Evolutionary conservation across 2,888 invertebrate species (phyloP).

Genomic region (Sisyra nigra): DNA sequence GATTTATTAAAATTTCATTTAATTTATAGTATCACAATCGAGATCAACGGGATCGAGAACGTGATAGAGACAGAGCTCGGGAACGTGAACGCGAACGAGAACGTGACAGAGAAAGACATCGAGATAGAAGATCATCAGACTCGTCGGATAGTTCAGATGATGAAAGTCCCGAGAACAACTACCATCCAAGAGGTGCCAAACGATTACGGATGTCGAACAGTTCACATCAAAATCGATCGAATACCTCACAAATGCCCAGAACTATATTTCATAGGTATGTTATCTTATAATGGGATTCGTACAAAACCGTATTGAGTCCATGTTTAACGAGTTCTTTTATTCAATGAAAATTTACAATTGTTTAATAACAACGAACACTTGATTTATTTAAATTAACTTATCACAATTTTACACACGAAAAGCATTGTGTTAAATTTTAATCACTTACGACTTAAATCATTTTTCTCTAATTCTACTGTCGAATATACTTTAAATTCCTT

Average conservation of each 20-base stretch:
- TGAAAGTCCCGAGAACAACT: constrained; percentile 38
- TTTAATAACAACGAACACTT: no score
- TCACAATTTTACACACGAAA: no score
- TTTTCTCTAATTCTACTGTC: no score
- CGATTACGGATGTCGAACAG: constrained; percentile 33
- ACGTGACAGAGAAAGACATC: constrained; percentile 41
- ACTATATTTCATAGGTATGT: constrained; percentile 55
- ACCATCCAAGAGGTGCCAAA: constrained; percentile 29
- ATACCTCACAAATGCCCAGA: constrained; percentile 34
- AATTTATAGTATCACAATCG: constrained; percentile 31
- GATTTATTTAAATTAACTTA: no score
- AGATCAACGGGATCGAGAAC: constrained; percentile 27
- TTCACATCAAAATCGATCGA: constrained; percentile 23
- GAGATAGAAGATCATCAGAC: constrained; percentile 31
- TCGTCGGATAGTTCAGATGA: constrained; percentile 48
- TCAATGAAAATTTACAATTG: no score
- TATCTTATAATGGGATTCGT: no score
- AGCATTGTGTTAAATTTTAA: no score
- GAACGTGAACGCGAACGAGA: constrained; percentile 37
- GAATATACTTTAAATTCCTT: no score
- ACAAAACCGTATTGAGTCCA: no score
- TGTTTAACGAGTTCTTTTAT: no score
- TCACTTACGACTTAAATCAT: no score
- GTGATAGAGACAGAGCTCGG: constrained; percentile 36
- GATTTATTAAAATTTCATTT: not conserved